phyloP scores from a whole-genome alignment of 2,888 invertebrate species.

The Busseola fusca region DNA sequence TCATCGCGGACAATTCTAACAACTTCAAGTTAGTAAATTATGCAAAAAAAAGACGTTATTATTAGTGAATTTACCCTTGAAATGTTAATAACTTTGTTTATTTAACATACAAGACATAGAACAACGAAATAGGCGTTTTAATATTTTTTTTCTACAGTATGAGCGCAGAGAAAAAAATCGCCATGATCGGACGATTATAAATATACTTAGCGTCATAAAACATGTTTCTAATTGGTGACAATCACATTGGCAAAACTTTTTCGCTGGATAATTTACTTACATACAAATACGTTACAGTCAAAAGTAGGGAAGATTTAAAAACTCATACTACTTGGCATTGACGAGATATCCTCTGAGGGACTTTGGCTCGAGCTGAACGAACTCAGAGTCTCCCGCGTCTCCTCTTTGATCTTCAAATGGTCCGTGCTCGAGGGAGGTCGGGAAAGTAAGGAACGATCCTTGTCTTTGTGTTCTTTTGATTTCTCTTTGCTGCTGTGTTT shows the following conservation, averaged over 20 bases:
- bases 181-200: not conserved
- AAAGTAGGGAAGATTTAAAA: conserved; percentile 65
- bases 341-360: conserved; percentile 88
- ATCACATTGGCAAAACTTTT: not conserved
- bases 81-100: not conserved
- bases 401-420: conserved; percentile 91
- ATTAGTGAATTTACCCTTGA: not conserved
- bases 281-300: not conserved
- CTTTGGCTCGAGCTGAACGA: conserved; percentile 94
- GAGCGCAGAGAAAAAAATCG: not conserved
- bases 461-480: conserved; percentile 86
- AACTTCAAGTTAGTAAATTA: conserved; percentile 2
- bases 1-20: not conserved
- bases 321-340: conserved; percentile 84
- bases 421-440: conserved; percentile 82
- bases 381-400: conserved; percentile 93
- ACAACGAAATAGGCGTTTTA: no score
- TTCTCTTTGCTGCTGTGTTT: conserved; percentile 91
- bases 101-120: conserved; percentile 9
- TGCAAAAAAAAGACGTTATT: not conserved
- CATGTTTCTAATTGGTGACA: not conserved
- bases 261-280: not conserved
- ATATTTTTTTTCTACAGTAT: conserved; percentile 6
- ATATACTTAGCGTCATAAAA: conserved; percentile 6
- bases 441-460: conserved; percentile 68